These are phyloP conservation scores for Gymnocypris eckloni DNA, from an alignment of 2,797 vertebrate genomes.

Conservation along the genomic window DNA sequence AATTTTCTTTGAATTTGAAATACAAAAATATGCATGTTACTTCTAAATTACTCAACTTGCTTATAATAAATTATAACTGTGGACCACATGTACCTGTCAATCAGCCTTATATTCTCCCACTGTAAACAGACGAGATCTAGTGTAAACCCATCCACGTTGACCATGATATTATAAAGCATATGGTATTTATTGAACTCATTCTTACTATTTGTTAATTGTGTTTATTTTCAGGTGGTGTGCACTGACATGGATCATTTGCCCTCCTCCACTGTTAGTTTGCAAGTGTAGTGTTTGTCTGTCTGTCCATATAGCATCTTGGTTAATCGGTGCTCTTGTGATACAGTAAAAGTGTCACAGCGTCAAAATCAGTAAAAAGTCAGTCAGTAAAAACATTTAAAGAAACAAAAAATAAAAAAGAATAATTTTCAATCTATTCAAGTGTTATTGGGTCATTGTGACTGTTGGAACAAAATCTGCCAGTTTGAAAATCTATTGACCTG, in stretches of 20 bases:
- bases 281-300: slow-evolving; percentile 26
- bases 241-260: slow-evolving; percentile 56
- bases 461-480: neutral
- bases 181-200: slow-evolving; percentile 1
- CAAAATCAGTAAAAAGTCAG: slow-evolving; percentile 32
- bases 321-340: slow-evolving; percentile 31
- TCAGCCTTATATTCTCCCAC: slow-evolving; percentile 45
- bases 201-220: slow-evolving; percentile 3
- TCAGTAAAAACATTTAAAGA: slow-evolving; percentile 11
- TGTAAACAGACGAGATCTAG: slow-evolving; percentile 12
- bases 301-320: slow-evolving; percentile 30
- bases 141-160: slow-evolving; percentile 14
- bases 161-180: slow-evolving; percentile 17
- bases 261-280: slow-evolving; percentile 6
- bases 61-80: slow-evolving; percentile 28
- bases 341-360: slow-evolving; percentile 4
- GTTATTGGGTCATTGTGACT: neutral
- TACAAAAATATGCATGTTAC: neutral
- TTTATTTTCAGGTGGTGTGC: slow-evolving; percentile 71
- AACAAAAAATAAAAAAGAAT: too few relatives aligned
- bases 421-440: too few relatives aligned
- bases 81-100: slow-evolving; percentile 62
- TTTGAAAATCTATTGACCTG: neutral
- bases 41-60: neutral
- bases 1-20: neutral